Evolutionary conservation across 2,113 vertebrate species (phyloP).

Genomic region (Tachuris rubrigastra): DNA sequence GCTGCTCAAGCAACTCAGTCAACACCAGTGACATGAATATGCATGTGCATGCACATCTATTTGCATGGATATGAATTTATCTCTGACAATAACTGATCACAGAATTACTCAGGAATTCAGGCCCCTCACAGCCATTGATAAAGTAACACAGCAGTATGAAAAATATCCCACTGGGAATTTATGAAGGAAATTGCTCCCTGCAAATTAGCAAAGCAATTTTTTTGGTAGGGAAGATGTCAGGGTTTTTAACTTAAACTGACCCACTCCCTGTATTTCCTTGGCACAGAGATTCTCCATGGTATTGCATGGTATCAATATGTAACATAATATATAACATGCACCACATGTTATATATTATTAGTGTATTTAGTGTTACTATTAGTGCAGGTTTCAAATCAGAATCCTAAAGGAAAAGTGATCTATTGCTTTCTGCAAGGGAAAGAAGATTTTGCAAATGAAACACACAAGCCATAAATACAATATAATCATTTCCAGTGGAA

Average conservation of each 20-base stretch:
- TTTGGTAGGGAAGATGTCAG: not conserved
- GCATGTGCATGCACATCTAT: not conserved
- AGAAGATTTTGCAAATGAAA: not conserved
- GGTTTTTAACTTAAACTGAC: not conserved
- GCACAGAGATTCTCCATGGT: not conserved
- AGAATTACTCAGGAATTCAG: slow-evolving; percentile 22
- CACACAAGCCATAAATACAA: not conserved
- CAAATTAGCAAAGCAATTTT: not conserved
- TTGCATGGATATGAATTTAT: not conserved
- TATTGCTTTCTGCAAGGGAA: not conserved
- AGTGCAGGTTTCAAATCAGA: not conserved
- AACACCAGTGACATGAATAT: not conserved
- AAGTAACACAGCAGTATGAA: not conserved
- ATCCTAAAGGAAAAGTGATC: not conserved
- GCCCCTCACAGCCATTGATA: not conserved
- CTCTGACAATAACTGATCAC: slow-evolving; percentile 18
- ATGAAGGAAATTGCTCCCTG: not conserved
- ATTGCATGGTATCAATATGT: not conserved
- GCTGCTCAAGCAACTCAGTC: not conserved
- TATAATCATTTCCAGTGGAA: not conserved
- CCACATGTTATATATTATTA: not conserved
- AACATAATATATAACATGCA: not conserved
- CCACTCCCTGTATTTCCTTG: not conserved
- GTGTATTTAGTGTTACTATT: too few relatives aligned
- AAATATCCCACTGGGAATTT: not conserved